phyloP scores from a whole-genome alignment of 2,797 vertebrate genomes.

The Furcifer pardalis region DNA sequence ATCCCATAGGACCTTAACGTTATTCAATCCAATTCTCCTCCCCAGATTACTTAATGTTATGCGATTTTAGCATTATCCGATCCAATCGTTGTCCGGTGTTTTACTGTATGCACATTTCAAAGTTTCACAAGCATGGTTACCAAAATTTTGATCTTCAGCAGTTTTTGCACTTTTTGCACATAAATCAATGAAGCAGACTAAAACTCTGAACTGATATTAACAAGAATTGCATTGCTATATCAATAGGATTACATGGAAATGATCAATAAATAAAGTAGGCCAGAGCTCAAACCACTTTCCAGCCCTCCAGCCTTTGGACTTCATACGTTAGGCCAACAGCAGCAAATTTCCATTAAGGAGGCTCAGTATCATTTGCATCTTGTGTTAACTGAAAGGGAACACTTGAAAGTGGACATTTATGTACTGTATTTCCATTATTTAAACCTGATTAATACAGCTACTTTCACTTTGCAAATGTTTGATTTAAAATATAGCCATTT shows the following conservation, averaged over 20 bases:
- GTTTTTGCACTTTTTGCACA: background rate
- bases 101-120: background rate
- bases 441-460: slow-evolving; percentile 67
- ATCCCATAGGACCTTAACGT: no score
- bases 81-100: no score
- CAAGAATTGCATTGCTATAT: background rate
- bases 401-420: slow-evolving; percentile 62
- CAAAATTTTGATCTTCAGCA: background rate
- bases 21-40: no score
- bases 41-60: no score
- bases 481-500: slow-evolving; percentile 88
- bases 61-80: no score
- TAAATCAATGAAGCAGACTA: background rate
- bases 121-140: background rate
- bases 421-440: slow-evolving; percentile 70
- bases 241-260: background rate
- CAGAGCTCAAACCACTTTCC: slow-evolving; percentile 34
- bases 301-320: slow-evolving; percentile 50
- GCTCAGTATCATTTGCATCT: slow-evolving; percentile 68
- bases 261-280: slow-evolving; percentile 26
- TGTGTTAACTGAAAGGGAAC: slow-evolving; percentile 59
- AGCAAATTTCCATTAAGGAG: slow-evolving; percentile 66
- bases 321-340: slow-evolving; percentile 62
- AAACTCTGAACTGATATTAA: slow-evolving; percentile 7
- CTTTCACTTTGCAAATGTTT: slow-evolving; percentile 77